Percentiles rank a stretch among this genome's conserved stretches.
Conservation (phyloP, 2,888 invertebrate genomes). For the Ptychoptera albimana region DNA sequence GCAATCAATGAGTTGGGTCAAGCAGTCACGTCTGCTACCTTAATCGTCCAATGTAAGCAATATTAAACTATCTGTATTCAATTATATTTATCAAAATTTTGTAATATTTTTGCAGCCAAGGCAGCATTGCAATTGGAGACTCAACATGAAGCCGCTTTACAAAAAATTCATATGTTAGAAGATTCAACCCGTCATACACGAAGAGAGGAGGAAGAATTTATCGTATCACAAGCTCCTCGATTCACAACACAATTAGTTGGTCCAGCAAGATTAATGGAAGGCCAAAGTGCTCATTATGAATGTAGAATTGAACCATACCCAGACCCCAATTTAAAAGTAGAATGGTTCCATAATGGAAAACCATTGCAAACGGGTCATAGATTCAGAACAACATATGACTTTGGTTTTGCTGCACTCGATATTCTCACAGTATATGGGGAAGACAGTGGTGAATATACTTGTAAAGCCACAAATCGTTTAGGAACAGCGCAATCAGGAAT, state of each 20-base stretch:
- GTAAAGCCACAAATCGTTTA: conserved; percentile 69
- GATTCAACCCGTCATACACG: conserved; percentile 64
- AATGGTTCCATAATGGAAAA: conserved; percentile 88
- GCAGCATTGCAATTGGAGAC: conserved; percentile 75
- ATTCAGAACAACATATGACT: conserved; percentile 87
- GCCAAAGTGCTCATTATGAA: conserved; percentile 84
- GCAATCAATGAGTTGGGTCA: conserved; percentile 87
- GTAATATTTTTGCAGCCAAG: conserved; percentile 43
- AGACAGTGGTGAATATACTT: conserved; percentile 86
- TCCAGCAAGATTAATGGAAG: conserved; percentile 69
- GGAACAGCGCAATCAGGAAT: conserved; percentile 74
- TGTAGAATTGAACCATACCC: conserved; percentile 87
- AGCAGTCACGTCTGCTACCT: conserved; percentile 84
- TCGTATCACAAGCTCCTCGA: conserved; percentile 66
- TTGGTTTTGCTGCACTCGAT: conserved; percentile 93
- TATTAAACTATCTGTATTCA: neutral
- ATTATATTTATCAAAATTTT: neutral
- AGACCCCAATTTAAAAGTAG: conserved; percentile 73
- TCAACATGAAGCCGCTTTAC: conserved; percentile 76
- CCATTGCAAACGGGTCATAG: conserved; percentile 77
- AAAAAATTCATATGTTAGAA: conserved; percentile 75
- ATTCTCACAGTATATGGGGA: conserved; percentile 85
- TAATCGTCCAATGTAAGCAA: conserved; percentile 68
- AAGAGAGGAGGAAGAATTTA: conserved; percentile 63
- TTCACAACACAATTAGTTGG: conserved; percentile 78